These are phyloP conservation scores for Pherbina coryleti DNA, from an alignment of 2,888 invertebrate species.

Conservation along the genomic window DNA sequence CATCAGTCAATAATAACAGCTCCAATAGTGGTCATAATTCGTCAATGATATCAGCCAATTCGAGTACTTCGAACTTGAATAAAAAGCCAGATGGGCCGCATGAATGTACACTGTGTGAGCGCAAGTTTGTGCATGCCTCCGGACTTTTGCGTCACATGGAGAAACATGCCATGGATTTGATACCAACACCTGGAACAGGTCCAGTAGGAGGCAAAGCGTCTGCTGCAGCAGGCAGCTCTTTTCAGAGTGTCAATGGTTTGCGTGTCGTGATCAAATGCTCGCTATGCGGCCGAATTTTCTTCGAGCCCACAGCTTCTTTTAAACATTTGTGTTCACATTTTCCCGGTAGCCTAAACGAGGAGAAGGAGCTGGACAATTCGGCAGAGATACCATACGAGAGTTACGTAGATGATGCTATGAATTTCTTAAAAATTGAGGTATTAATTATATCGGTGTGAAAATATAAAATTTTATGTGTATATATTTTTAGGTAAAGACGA, in stretches of 20 bases:
- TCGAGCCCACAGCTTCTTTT: conserved; percentile 54
- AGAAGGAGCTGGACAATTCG: conserved; percentile 50
- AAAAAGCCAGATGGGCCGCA: conserved; percentile 62
- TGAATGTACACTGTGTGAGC: conserved; percentile 67
- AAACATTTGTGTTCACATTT: conserved; percentile 59
- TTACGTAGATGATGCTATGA: conserved; percentile 53
- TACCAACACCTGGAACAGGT: conserved; percentile 53
- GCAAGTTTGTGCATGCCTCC: conserved; percentile 68
- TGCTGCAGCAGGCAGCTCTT: conserved; percentile 25
- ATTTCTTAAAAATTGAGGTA: conserved; percentile 50
- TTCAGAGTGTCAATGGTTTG: conserved; percentile 52
- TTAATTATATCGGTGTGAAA: neutral
- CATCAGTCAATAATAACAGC: conserved; percentile 25
- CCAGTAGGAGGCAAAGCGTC: conserved; percentile 40
- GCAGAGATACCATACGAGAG: conserved; percentile 54
- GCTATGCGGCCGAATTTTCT: conserved; percentile 64
- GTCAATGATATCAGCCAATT: conserved; percentile 22
- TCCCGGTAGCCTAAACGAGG: conserved; percentile 45
- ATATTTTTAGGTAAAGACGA: neutral
- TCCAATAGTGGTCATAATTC: conserved; percentile 4
- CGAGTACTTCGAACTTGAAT: conserved; percentile 28
- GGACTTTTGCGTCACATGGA: conserved; percentile 68
- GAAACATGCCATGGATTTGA: conserved; percentile 66
- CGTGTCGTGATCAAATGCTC: conserved; percentile 62
- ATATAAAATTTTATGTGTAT: neutral